A percentile compares a stretch with the other conserved stretches of the same genome.
Conservation (phyloP, 1,140 invertebrate genomes). For the Acromyrmex heyeri region DNA sequence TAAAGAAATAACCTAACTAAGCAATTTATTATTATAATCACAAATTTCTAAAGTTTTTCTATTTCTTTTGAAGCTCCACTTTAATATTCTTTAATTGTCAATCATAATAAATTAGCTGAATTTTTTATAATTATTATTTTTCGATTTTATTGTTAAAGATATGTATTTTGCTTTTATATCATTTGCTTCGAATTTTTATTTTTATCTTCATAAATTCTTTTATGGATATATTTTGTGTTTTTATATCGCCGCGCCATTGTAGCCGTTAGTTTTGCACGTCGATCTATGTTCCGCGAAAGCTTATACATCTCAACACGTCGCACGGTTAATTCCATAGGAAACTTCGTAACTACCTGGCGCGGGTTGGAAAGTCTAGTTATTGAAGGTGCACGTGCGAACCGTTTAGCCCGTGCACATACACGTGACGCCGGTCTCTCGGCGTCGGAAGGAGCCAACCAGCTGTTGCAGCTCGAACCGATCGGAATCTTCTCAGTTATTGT, state of each 20-base stretch:
- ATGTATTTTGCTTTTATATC: neutral
- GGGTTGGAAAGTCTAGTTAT: conserved; percentile 59
- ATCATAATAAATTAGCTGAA: neutral
- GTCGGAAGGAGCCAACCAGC: conserved; percentile 44
- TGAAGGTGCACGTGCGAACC: conserved; percentile 60
- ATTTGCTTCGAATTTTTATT: neutral
- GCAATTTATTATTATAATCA: neutral
- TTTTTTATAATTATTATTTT: neutral
- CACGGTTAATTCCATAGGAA: conserved; percentile 55
- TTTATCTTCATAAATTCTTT: conserved; percentile 15
- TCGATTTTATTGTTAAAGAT: neutral
- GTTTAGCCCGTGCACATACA: conserved; percentile 43
- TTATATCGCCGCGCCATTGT: neutral
- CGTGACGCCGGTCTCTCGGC: conserved; percentile 38
- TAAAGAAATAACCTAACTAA: neutral
- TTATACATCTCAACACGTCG: conserved; percentile 48
- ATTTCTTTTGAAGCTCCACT: neutral
- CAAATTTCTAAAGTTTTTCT: neutral
- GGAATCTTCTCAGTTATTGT: conserved; percentile 74
- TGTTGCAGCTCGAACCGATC: conserved; percentile 58
- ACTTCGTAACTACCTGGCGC: conserved; percentile 50
- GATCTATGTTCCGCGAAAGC: conserved; percentile 21
- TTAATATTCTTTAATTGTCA: neutral
- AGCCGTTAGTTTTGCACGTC: conserved; percentile 15
- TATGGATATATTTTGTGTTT: neutral